phyloP scores from a whole-genome alignment of 92 coral and sea anemone genomes.

The Pocillopora grandis region DNA sequence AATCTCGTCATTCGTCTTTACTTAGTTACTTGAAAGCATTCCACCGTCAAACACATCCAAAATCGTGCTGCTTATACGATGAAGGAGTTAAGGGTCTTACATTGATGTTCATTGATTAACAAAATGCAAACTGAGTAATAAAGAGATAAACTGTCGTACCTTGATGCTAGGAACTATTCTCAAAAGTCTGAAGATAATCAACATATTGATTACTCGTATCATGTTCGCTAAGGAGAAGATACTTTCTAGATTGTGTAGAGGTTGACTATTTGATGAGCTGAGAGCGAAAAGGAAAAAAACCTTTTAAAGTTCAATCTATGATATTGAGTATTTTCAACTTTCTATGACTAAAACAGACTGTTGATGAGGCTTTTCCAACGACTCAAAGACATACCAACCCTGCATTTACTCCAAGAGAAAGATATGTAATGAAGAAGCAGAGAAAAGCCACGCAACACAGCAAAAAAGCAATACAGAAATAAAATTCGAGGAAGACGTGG shows the following conservation, averaged over 20 bases:
- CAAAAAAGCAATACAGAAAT: not conserved
- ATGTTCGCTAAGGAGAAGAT: constrained; percentile 68
- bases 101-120: not conserved
- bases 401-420: too few relatives aligned
- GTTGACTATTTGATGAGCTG: not conserved
- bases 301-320: not conserved
- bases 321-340: too few relatives aligned
- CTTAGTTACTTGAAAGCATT: too few relatives aligned
- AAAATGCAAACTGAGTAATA: not conserved
- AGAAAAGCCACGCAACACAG: not conserved
- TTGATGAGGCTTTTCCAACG: too few relatives aligned
- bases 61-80: too few relatives aligned
- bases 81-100: not conserved
- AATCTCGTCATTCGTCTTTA: too few relatives aligned
- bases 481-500: too few relatives aligned
- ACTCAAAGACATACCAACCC: too few relatives aligned
- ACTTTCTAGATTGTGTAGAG: not conserved
- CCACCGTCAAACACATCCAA: too few relatives aligned
- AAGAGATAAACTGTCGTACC: constrained; percentile 50
- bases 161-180: constrained; percentile 78
- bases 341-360: too few relatives aligned
- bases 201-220: constrained; percentile 83
- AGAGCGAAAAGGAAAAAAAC: not conserved
- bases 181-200: constrained; percentile 87
- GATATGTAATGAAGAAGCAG: too few relatives aligned